phyloP scores from a whole-genome alignment of 2,113 vertebrate species.

The Phaethornis superciliosus region DNA sequence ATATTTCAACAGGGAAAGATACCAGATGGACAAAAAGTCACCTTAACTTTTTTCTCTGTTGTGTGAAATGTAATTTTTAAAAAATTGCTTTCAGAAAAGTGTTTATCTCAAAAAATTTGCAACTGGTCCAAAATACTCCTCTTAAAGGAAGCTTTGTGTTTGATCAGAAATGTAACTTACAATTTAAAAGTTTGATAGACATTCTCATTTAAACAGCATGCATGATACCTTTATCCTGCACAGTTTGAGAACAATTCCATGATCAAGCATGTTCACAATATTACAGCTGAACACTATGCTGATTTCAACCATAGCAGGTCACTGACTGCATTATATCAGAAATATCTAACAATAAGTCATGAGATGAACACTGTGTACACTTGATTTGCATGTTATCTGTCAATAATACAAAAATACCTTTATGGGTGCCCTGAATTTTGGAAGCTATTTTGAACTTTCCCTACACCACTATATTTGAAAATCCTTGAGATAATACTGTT shows the following conservation, averaged over 20 bases:
- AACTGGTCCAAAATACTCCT: not conserved
- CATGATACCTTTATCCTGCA: not conserved
- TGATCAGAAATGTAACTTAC: not conserved
- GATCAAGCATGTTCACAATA: not conserved
- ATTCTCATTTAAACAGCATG: not conserved
- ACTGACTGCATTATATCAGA: not conserved
- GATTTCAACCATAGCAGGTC: not conserved
- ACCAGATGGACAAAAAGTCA: not conserved
- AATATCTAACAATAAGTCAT: not conserved
- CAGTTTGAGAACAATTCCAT: not conserved
- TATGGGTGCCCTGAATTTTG: not conserved
- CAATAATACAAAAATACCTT: not conserved
- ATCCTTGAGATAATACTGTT: accelerated
- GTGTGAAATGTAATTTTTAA: not conserved
- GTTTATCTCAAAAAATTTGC: not conserved
- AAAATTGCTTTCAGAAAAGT: not conserved
- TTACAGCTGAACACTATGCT: not conserved
- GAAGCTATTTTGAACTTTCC: not conserved
- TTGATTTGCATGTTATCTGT: not conserved
- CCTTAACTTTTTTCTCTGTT: not conserved
- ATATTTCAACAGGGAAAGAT: not conserved
- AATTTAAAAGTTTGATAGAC: not conserved
- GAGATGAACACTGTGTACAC: not conserved
- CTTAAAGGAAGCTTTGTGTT: not conserved
- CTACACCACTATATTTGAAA: not conserved